Evolutionary conservation across 2,888 invertebrate genomes (phyloP), one percentile per base, ranked within the genome.

Genomic region (Chrysolina haemoptera): DNA sequence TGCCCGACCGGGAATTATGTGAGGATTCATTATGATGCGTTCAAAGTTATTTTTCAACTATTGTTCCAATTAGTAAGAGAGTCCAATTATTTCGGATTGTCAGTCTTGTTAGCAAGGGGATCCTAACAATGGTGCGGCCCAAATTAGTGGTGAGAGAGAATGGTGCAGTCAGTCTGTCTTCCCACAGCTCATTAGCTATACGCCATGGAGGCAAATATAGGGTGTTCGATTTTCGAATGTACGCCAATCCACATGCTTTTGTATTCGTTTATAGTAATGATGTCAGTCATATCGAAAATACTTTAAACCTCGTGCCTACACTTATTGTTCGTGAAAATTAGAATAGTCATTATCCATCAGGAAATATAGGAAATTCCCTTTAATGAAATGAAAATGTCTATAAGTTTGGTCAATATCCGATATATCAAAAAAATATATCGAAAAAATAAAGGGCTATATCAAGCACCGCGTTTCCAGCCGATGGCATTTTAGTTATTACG

Each of bases 21-120:
- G 71, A 76, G 81, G 78, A 80, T 82, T 82, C 82, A 80, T 82
- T 82, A 79, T 80, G 71, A 77, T 79, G 73, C 75, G 79, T 79
- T 79, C 77, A 74, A 80, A 81, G 80, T 81, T 81, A 81, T 81
- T 82, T 82, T 81, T 79, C 77, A 80, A 81, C 80, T 81, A 82
- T 81, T 80, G 81, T 81, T 73, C 82, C 80, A 82, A 83, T 84
- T 84, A 83, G 81, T 77, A 77, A 80, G 81, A 81, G 82, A 82
- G 79, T 81, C 82, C 81, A 83, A 83, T 84, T 83, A 82, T 82
- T 78, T 79, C 80, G 79, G 79, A 81, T 80, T 79, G 78, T 78
- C 79, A 78, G 80, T 77, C 79, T 80, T 75, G 72, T 75, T 75
- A 73, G 73, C 73, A 68, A 66, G 69, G 75, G 71, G 71, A 71